Conservation (phyloP, 64 coral and sea anemone species). For the Astreopora myriophthalma region DNA sequence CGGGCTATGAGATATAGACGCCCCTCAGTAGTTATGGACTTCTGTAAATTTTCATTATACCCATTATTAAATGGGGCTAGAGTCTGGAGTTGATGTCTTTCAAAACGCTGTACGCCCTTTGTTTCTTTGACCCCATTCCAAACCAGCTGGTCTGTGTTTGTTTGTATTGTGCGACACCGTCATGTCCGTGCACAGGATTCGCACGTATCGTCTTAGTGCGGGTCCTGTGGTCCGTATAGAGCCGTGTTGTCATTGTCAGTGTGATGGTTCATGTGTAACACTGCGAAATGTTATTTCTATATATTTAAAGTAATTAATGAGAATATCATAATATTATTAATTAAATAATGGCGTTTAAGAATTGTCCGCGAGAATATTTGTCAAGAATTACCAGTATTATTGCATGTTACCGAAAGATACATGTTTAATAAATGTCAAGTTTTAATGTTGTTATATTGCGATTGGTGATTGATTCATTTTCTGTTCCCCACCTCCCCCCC, state of each 20-base stretch:
- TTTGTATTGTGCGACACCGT: not conserved
- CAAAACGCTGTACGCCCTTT: not conserved
- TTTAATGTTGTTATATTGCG: slow-evolving; percentile 9
- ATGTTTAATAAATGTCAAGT: slow-evolving; percentile 61
- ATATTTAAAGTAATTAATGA: slow-evolving; percentile 42
- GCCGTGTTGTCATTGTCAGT: slow-evolving; percentile 17
- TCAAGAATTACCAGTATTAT: slow-evolving; percentile 4
- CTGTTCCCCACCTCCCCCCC: too few species aligned
- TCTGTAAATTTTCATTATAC: not conserved
- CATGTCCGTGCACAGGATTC: not conserved
- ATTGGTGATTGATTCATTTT: not conserved
- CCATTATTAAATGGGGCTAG: not conserved
- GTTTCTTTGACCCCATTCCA: not conserved
- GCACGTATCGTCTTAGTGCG: not conserved
- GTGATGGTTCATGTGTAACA: slow-evolving; percentile 12
- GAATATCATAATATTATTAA: slow-evolving; percentile 2
- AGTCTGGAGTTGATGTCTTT: not conserved
- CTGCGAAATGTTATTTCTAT: slow-evolving; percentile 40
- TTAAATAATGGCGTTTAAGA: slow-evolving; percentile 49
- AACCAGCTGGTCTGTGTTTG: slow-evolving; percentile 61
- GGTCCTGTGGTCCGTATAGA: not conserved
- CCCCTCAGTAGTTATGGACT: too few species aligned
- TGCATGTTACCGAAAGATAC: slow-evolving; percentile 45
- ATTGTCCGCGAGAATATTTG: slow-evolving; percentile 53
- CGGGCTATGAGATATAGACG: too few species aligned